phyloP scores from a whole-genome alignment of 2,888 invertebrate species.

The Hyposoter didymator region DNA sequence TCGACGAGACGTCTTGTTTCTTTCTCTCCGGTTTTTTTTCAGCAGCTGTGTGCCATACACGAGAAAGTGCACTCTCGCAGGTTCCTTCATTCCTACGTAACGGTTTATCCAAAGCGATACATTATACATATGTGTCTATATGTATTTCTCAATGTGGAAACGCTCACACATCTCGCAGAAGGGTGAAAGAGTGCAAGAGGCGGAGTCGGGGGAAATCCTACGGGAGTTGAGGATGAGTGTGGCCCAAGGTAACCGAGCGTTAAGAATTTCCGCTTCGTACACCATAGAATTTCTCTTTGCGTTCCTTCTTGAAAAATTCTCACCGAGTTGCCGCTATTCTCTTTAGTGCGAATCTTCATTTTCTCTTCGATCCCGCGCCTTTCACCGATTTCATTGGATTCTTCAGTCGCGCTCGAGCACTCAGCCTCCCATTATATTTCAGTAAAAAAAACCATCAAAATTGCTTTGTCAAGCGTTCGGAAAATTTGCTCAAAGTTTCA shows the following conservation, averaged over 20 bases:
- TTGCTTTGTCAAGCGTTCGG: background rate
- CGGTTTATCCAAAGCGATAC: slow-evolving; percentile 20
- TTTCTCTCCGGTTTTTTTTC: slow-evolving; percentile 12
- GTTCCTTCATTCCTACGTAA: slow-evolving; percentile 42
- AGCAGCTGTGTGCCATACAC: slow-evolving; percentile 26
- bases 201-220: slow-evolving; percentile 52
- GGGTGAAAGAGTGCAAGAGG: slow-evolving; percentile 48
- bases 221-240: slow-evolving; percentile 57
- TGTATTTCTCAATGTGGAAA: slow-evolving; percentile 12
- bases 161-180: background rate
- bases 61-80: slow-evolving; percentile 57
- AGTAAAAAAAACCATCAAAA: background rate
- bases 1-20: slow-evolving; percentile 24
- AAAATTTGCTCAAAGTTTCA: background rate
- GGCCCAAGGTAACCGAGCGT: slow-evolving; percentile 66
- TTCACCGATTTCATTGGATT: background rate
- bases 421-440: background rate
- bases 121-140: slow-evolving; percentile 1
- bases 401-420: background rate
- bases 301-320: slow-evolving; percentile 7
- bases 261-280: slow-evolving; percentile 51
- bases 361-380: background rate
- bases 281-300: slow-evolving; percentile 37
- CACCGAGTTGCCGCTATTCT: slow-evolving; percentile 24
- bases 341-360: slow-evolving; percentile 10